Percentiles rank a stretch among this genome's conserved stretches.
Conservation (phyloP, 2,113 vertebrate species). For the Dicentrarchus labrax region DNA sequence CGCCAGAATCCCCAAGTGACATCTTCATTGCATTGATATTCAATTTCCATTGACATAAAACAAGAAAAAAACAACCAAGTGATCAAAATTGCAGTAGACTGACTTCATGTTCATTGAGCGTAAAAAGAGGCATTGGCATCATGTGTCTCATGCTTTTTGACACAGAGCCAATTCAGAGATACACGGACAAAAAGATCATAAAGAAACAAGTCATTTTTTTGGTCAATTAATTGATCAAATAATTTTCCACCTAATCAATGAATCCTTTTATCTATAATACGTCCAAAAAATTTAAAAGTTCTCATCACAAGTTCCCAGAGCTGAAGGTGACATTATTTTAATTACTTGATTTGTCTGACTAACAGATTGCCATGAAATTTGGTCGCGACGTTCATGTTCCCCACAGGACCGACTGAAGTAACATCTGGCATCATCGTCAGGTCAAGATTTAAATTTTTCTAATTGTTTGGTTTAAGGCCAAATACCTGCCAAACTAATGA, state of each 20-base stretch:
- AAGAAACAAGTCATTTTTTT: background rate
- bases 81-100: background rate
- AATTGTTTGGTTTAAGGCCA: background rate
- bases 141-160: background rate
- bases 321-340: background rate
- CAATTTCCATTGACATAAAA: background rate
- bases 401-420: background rate
- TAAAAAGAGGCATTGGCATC: background rate
- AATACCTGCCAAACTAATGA: background rate
- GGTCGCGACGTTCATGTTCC: background rate
- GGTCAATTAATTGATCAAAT: background rate
- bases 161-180: background rate
- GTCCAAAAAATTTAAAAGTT: background rate
- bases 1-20: background rate
- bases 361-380: background rate
- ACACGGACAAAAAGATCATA: background rate
- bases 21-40: background rate
- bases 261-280: background rate
- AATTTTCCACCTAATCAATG: background rate
- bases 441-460: background rate
- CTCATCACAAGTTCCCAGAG: background rate
- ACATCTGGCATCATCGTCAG: background rate
- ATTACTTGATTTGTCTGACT: background rate
- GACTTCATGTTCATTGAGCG: background rate
- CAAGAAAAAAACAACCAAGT: background rate